Evolutionary conservation across 1,140 invertebrate species (phyloP).

Genomic region (Drosophila grimshawi): DNA sequence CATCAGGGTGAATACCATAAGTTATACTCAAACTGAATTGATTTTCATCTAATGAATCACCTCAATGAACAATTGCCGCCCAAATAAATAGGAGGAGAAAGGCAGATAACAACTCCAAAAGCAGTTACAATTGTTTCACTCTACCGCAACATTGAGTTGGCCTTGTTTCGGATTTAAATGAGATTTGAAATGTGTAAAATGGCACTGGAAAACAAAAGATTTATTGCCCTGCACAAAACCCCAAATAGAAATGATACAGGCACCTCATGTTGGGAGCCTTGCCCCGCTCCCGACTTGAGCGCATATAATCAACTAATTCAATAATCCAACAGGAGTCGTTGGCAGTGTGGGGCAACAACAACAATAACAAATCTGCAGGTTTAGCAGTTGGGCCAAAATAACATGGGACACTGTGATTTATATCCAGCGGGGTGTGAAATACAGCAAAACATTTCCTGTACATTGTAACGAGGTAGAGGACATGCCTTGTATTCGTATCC

Average conservation of each 20-base stretch:
- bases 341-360: background rate
- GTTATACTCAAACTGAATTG: background rate
- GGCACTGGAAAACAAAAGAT: constrained; percentile 58
- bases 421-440: constrained; percentile 64
- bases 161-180: constrained; percentile 68
- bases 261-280: background rate
- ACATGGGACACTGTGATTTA: constrained; percentile 71
- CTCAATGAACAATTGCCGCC: background rate
- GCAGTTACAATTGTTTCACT: constrained; percentile 26
- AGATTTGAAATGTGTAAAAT: constrained; percentile 58
- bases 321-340: constrained; percentile 55
- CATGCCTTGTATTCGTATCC: constrained; percentile 37
- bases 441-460: constrained; percentile 61
- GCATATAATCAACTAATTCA: constrained; percentile 73
- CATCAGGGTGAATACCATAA: background rate
- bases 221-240: constrained; percentile 51
- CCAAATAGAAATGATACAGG: constrained; percentile 48
- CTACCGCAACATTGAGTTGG: constrained; percentile 60
- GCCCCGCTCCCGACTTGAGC: constrained; percentile 12
- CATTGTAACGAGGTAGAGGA: constrained; percentile 37
- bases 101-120: background rate
- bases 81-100: background rate
- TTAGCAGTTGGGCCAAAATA: constrained; percentile 28
- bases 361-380: background rate
- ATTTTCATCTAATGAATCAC: constrained; percentile 4